A percentile compares a stretch with the other conserved stretches of the same genome.
phyloP scores from a whole-genome alignment of 2,113 vertebrate genomes.

The Dipodomys ordii region DNA sequence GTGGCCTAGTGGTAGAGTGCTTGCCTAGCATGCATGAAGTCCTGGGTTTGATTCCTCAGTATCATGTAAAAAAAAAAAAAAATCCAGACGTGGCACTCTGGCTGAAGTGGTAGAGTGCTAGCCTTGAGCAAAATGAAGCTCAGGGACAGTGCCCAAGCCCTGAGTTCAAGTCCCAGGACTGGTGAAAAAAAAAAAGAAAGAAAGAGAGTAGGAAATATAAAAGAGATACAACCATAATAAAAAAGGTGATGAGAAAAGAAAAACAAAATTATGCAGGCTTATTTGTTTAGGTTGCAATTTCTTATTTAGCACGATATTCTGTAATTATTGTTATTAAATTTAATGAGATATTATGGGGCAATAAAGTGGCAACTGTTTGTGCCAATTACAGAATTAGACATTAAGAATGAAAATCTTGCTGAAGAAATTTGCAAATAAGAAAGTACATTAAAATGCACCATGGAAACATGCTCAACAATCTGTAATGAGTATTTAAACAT shows the following conservation, averaged over 20 bases:
- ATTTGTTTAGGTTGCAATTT: conserved; percentile 52
- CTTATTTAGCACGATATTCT: conserved; percentile 56
- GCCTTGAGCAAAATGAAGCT: too few relatives aligned
- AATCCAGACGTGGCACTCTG: too few relatives aligned
- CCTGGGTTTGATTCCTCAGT: too few relatives aligned
- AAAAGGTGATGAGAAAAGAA: not conserved
- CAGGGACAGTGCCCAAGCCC: too few relatives aligned
- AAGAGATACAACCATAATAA: not conserved
- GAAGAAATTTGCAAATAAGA: conserved; percentile 53
- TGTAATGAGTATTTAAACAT: not conserved
- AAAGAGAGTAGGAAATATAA: not conserved
- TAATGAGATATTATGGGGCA: conserved; percentile 59
- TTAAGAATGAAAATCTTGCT: conserved; percentile 50
- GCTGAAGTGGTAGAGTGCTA: too few relatives aligned
- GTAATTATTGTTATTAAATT: conserved; percentile 70
- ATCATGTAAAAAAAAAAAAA: too few relatives aligned
- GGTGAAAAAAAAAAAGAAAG: not conserved
- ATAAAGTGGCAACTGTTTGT: conserved; percentile 55
- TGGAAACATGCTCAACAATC: conserved; percentile 26
- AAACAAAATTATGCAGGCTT: not conserved
- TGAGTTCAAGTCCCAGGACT: too few relatives aligned
- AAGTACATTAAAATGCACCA: conserved; percentile 7
- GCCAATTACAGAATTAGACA: conserved; percentile 46
- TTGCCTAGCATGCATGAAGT: too few relatives aligned
- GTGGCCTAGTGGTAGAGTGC: too few relatives aligned